These are phyloP conservation scores for Hemichromis elongatus DNA, from an alignment of 2,113 vertebrate species.

Conservation along the genomic window DNA sequence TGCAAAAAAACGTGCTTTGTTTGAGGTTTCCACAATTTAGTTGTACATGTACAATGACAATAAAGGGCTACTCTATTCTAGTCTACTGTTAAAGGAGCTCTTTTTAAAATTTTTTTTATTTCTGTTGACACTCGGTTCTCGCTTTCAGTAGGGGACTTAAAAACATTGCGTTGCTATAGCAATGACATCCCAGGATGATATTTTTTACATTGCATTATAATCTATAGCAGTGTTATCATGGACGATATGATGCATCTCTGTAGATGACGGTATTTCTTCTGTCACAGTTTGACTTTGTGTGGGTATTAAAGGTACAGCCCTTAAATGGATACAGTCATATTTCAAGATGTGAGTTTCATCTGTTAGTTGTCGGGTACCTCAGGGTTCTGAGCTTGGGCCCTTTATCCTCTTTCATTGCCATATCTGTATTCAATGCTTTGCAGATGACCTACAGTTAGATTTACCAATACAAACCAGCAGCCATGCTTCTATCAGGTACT, in stretches of 20 bases:
- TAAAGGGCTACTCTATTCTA: background rate
- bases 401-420: background rate
- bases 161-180: background rate
- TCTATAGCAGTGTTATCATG: background rate
- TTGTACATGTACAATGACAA: background rate
- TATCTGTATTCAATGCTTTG: background rate
- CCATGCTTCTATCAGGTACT: background rate
- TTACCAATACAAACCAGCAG: accelerated
- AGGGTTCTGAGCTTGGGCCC: background rate
- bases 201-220: background rate
- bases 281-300: background rate
- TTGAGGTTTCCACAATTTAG: accelerated
- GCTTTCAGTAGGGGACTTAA: accelerated
- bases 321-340: background rate
- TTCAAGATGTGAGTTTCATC: background rate
- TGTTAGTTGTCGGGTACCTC: background rate
- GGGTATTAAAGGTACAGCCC: accelerated
- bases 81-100: accelerated
- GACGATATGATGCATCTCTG: background rate
- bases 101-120: background rate
- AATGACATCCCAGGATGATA: background rate
- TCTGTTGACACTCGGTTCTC: background rate
- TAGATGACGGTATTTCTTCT: accelerated
- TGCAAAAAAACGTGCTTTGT: accelerated
- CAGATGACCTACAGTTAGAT: background rate